Conservation (phyloP, 2,113 vertebrate species). For the human region GRCh38 chr16:13175501-13176000, state of each 20-base stretch:
- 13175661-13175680: background rate
- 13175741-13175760: background rate
- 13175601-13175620: background rate
- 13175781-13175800: background rate
- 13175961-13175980: background rate
- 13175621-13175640: background rate
- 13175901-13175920: background rate
- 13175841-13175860: background rate
- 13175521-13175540: background rate
- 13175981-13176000: too few species aligned
- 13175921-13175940: background rate
- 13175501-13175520: background rate
- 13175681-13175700: rapidly evolving
- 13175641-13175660: background rate
- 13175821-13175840: background rate
- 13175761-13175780: background rate
- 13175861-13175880: background rate
- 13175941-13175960: background rate
- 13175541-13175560: rapidly evolving
- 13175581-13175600: rapidly evolving
- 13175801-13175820: background rate
- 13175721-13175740: background rate
- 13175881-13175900: background rate
- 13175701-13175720: background rate
- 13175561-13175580: background rate